Evolutionary conservation across 1,140 invertebrate species (phyloP).

Genomic region (Megalonaias nervosa): DNA sequence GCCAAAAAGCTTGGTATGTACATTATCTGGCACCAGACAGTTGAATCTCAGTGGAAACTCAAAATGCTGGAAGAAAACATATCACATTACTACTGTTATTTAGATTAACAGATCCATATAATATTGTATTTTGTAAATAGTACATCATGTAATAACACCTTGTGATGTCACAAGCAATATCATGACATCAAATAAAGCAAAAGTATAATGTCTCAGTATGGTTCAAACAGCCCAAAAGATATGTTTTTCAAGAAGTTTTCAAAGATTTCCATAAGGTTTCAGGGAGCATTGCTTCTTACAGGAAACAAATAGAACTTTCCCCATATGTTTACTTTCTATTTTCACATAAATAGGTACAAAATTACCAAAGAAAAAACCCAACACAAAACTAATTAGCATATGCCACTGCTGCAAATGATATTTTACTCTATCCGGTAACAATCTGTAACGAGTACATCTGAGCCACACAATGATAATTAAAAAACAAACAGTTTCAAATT

Average conservation of each 20-base stretch:
- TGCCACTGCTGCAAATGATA: too few species aligned
- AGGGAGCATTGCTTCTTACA: not conserved
- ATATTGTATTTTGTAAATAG: not conserved
- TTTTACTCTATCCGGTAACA: too few species aligned
- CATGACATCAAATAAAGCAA: not conserved
- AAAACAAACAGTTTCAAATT: too few species aligned
- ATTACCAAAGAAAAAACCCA: too few species aligned
- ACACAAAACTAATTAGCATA: too few species aligned
- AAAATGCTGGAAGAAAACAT: constrained; percentile 75
- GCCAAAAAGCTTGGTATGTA: constrained; percentile 78
- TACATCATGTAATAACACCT: too few species aligned
- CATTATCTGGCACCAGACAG: constrained; percentile 75
- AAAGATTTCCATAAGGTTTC: too few species aligned
- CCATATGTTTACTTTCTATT: not conserved
- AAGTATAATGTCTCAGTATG: not conserved
- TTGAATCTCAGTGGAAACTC: constrained; percentile 78
- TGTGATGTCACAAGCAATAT: too few species aligned
- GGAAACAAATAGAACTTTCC: not conserved
- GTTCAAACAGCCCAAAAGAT: not conserved
- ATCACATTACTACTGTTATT: too few species aligned
- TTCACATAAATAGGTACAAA: too few species aligned
- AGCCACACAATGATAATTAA: too few species aligned
- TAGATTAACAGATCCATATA: not conserved
- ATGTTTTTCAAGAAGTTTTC: not conserved
- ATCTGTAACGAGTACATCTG: too few species aligned